Conservation (phyloP, 2,113 vertebrate genomes). For the Anhinga rufa region DNA sequence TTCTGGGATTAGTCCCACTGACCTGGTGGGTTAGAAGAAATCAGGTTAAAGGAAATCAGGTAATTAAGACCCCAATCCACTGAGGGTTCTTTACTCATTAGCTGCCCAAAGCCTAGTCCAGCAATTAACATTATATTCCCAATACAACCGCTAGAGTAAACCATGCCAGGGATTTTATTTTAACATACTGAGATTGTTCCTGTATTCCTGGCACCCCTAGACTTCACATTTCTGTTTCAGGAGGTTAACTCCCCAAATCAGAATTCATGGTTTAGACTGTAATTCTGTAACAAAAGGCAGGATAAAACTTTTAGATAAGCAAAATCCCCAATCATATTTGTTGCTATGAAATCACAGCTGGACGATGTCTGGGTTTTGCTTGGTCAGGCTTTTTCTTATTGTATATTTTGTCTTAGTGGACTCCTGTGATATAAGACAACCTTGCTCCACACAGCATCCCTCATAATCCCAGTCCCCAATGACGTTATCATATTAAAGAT, state of each 20-base stretch:
- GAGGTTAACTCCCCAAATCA: neutral
- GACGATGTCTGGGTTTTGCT: neutral
- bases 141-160: neutral
- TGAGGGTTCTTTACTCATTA: constrained; percentile 45
- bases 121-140: constrained; percentile 32
- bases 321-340: neutral
- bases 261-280: neutral
- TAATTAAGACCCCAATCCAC: constrained; percentile 35
- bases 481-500: neutral
- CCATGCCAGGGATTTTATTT: neutral
- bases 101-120: constrained; percentile 39
- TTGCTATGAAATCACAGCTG: neutral
- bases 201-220: neutral
- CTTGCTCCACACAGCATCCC: neutral
- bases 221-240: neutral
- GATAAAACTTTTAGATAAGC: neutral
- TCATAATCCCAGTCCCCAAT: neutral
- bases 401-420: neutral
- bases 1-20: constrained; percentile 28
- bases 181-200: neutral
- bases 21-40: constrained; percentile 30
- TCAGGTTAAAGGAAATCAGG: constrained; percentile 47
- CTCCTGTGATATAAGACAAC: neutral
- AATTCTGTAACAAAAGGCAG: neutral
- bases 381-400: neutral